A percentile compares a stretch with the other conserved stretches of the same genome.
Conservation (phyloP, 1,140 invertebrate species). For the Odontomachus brunneus region DNA sequence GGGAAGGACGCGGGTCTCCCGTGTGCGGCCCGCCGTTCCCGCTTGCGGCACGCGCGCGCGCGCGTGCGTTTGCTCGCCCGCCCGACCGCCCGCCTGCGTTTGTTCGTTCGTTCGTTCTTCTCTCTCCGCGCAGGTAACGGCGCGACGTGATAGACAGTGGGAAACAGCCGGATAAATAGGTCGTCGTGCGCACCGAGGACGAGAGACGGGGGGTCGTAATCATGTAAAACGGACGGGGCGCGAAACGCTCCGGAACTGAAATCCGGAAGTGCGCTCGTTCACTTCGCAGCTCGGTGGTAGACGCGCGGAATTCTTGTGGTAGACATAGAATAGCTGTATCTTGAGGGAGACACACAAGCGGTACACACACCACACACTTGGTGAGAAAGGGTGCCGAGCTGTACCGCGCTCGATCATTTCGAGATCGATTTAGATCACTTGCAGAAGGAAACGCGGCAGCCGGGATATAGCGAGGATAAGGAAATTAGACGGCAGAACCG, state of each 20-base stretch:
- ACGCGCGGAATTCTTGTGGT: too few relatives aligned
- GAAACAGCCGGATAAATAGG: constrained; percentile 65
- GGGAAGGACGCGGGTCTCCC: constrained; percentile 69
- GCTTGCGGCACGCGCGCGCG: constrained; percentile 70
- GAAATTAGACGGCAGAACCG: not conserved
- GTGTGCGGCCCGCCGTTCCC: constrained; percentile 73
- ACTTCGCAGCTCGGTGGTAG: too few relatives aligned
- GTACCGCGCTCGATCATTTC: too few relatives aligned
- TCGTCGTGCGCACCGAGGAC: constrained; percentile 52
- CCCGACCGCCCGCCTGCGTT: not conserved
- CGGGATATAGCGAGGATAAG: not conserved
- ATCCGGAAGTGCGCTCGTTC: too few relatives aligned
- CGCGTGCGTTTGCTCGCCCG: constrained; percentile 43
- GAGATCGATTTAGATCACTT: not conserved
- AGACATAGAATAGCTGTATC: too few relatives aligned
- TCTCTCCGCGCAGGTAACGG: constrained; percentile 39
- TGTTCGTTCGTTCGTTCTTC: not conserved
- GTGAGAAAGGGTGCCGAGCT: too few relatives aligned
- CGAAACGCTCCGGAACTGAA: not conserved
- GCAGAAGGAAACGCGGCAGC: not conserved
- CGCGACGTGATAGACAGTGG: constrained; percentile 43
- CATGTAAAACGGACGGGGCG: not conserved
- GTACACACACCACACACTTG: too few relatives aligned
- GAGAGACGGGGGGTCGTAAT: not conserved
- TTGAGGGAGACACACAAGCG: too few relatives aligned